Conservation (phyloP, 2,888 invertebrate species). For the Hypomecis atomaria region DNA sequence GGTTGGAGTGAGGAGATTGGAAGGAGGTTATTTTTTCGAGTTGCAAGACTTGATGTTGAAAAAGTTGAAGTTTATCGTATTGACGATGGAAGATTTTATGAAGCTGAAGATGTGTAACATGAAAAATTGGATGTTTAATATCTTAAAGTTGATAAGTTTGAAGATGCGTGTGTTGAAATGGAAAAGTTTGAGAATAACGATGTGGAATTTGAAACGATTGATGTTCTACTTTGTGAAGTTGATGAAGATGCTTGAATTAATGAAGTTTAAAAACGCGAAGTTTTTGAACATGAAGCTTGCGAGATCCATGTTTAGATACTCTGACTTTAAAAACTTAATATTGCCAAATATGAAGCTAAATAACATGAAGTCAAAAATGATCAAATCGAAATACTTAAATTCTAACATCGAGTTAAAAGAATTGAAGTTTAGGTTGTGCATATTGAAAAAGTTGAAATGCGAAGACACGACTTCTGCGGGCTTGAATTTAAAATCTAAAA, state of each 20-base stretch:
- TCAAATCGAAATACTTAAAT: too few relatives aligned
- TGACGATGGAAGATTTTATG: neutral
- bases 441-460: too few relatives aligned
- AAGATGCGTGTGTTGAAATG: neutral
- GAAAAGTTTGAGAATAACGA: neutral
- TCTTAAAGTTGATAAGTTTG: neutral
- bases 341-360: neutral
- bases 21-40: neutral
- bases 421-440: too few relatives aligned
- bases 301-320: too few relatives aligned
- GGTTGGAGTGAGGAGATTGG: neutral
- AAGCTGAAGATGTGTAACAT: neutral
- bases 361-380: neutral
- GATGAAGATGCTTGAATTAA: neutral
- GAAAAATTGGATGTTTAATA: neutral
- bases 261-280: neutral
- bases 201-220: neutral
- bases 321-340: neutral
- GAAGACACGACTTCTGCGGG: too few relatives aligned
- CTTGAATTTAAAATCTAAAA: neutral
- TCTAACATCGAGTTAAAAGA: too few relatives aligned
- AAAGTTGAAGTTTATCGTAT: neutral
- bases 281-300: neutral
- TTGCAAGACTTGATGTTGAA: neutral
- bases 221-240: neutral